Conservation (phyloP, 2,888 invertebrate species). For the Hemithea aestivaria region DNA sequence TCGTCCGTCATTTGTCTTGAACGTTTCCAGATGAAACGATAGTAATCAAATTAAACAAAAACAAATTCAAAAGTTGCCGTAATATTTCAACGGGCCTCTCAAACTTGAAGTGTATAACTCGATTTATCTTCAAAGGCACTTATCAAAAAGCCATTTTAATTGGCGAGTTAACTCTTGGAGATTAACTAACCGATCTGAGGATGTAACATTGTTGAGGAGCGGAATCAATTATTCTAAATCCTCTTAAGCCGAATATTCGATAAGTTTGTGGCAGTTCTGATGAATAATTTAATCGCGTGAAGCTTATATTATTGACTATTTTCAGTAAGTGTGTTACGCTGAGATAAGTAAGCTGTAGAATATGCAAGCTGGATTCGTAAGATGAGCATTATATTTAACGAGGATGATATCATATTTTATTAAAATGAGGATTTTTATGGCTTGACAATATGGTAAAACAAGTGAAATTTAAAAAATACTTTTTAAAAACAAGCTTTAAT, state of each 20-base stretch:
- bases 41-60: no score
- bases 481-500: no score
- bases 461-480: no score
- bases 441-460: no score
- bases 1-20: no score
- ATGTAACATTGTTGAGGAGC: slow-evolving; percentile 31
- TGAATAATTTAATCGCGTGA: slow-evolving; percentile 40
- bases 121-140: slow-evolving; percentile 18
- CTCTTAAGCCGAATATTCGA: slow-evolving; percentile 33
- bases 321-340: not conserved
- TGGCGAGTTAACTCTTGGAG: slow-evolving; percentile 22
- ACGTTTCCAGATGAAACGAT: no score
- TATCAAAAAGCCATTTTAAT: slow-evolving; percentile 30
- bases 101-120: slow-evolving; percentile 12
- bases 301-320: slow-evolving; percentile 1
- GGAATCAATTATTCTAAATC: slow-evolving; percentile 45
- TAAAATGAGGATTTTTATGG: no score
- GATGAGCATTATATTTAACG: no score
- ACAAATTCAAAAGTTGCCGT: not conserved
- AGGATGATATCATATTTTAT: no score
- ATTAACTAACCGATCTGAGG: slow-evolving; percentile 36
- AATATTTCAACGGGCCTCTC: slow-evolving; percentile 8
- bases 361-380: no score
- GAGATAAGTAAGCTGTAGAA: no score
- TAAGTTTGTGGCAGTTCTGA: slow-evolving; percentile 40